These are phyloP conservation scores for Leuctra nigra DNA, from an alignment of 2,888 invertebrate genomes.

Conservation along the genomic window DNA sequence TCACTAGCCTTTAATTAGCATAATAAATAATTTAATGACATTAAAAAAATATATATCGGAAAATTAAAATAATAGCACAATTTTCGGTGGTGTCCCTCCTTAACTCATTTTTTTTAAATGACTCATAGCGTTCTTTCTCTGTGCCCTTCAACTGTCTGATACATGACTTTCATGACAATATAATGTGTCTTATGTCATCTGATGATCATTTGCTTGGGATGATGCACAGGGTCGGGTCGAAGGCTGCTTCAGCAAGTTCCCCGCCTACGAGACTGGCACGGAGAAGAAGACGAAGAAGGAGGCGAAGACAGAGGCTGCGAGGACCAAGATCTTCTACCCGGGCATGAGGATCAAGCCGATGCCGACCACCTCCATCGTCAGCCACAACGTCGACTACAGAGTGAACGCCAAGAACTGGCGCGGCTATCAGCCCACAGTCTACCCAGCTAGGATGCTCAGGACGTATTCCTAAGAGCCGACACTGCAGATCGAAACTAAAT, in stretches of 20 bases:
- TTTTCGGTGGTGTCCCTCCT: no score
- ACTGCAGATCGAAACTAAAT: no score
- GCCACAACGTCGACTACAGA: slow-evolving; percentile 21
- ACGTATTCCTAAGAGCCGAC: no score
- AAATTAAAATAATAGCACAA: no score
- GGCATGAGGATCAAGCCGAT: slow-evolving; percentile 12
- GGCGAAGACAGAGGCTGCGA: neutral
- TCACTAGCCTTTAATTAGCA: no score
- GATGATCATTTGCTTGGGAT: no score
- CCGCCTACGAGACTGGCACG: slow-evolving; percentile 32
- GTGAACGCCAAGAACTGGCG: slow-evolving; percentile 25
- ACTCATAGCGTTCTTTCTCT: no score
- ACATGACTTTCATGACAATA: no score
- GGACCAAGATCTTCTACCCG: slow-evolving; percentile 15
- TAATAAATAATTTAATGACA: no score
- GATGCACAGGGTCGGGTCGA: slow-evolving; percentile 26
- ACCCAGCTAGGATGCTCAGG: neutral
- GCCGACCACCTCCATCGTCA: slow-evolving; percentile 16
- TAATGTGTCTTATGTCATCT: neutral
- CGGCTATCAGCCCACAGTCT: slow-evolving; percentile 10
- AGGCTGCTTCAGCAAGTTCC: slow-evolving; percentile 41
- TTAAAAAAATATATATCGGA: no score
- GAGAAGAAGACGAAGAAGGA: neutral
- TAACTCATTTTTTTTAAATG: no score
- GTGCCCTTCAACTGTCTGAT: no score